Evolutionary conservation across 2,113 vertebrate species (phyloP).

Genomic region (Xiphias gladius): DNA sequence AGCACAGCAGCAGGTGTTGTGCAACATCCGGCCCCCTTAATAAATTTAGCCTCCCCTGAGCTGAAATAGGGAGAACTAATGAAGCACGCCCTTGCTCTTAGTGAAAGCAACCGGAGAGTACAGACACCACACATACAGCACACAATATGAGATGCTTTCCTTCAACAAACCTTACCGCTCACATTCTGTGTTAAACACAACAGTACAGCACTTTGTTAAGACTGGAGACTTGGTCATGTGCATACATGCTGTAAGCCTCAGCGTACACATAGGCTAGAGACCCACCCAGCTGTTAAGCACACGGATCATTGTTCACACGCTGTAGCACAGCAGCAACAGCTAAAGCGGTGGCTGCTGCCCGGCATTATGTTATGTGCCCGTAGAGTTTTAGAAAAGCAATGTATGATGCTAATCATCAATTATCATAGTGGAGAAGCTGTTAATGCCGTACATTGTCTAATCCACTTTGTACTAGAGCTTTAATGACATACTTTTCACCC

Average conservation of each 20-base stretch:
- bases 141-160: constrained; percentile 26
- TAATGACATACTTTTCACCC: constrained; percentile 77
- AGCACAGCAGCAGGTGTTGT: constrained; percentile 96
- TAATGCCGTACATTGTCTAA: constrained; percentile 64
- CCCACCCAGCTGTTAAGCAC: constrained; percentile 53
- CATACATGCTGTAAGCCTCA: constrained; percentile 45
- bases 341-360: neutral
- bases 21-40: constrained; percentile 93
- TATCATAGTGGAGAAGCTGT: constrained; percentile 43
- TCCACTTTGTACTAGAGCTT: constrained; percentile 67
- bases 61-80: constrained; percentile 84
- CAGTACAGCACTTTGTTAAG: constrained; percentile 48
- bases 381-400: constrained; percentile 30
- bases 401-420: constrained; percentile 62
- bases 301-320: constrained; percentile 39
- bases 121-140: constrained; percentile 18
- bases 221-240: constrained; percentile 49
- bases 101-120: constrained; percentile 54
- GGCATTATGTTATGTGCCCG: neutral
- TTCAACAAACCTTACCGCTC: constrained; percentile 37
- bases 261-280: constrained; percentile 34
- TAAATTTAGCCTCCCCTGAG: constrained; percentile 90
- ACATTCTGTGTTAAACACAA: constrained; percentile 23
- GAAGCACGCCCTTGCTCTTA: constrained; percentile 90
- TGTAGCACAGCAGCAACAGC: neutral